Percentiles rank a stretch among this genome's conserved stretches.
Evolutionary conservation across 23 tunicate species (phyloP).

Genomic region (Diplosoma virens): DNA sequence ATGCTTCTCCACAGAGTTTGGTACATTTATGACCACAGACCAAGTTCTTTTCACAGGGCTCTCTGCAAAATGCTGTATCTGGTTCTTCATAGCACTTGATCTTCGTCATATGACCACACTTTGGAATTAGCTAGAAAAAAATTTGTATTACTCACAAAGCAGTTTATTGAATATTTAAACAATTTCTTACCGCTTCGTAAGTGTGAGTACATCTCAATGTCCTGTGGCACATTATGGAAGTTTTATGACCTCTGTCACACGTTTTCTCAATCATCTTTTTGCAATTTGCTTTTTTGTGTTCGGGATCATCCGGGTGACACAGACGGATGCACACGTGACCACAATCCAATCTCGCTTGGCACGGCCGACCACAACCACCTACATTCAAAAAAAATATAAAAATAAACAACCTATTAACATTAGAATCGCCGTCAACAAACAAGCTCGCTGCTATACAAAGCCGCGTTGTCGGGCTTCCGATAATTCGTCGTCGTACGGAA

Average conservation of each 20-base stretch:
- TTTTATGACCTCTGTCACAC: slow-evolving; percentile 51
- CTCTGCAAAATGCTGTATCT: slow-evolving; percentile 21
- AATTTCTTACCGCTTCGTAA: too few relatives aligned
- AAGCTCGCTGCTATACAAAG: too few relatives aligned
- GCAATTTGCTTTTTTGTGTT: slow-evolving; percentile 50
- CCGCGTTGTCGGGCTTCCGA: too few relatives aligned
- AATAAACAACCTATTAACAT: too few relatives aligned
- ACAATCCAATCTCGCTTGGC: slow-evolving; percentile 53
- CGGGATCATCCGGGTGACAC: slow-evolving; percentile 79
- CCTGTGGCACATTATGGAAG: slow-evolving; percentile 24
- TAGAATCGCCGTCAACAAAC: too few relatives aligned
- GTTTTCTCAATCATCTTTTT: slow-evolving; percentile 43
- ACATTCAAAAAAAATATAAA: too few relatives aligned
- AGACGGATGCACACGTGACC: slow-evolving; percentile 72
- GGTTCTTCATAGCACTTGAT: slow-evolving; percentile 56
- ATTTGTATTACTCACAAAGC: too few relatives aligned
- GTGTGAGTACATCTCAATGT: slow-evolving; percentile 37
- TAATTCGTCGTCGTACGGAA: too few relatives aligned
- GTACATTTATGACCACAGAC: slow-evolving; percentile 57
- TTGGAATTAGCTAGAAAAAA: slow-evolving; percentile 59
- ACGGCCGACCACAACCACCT: slow-evolving; percentile 88
- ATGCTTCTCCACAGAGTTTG: slow-evolving; percentile 25
- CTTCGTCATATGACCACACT: slow-evolving; percentile 40
- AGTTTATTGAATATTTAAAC: too few relatives aligned
- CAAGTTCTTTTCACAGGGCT: slow-evolving; percentile 35